These are phyloP conservation scores for Ctenopoma multispine DNA, from an alignment of 2,797 vertebrate species.

Conservation along the genomic window DNA sequence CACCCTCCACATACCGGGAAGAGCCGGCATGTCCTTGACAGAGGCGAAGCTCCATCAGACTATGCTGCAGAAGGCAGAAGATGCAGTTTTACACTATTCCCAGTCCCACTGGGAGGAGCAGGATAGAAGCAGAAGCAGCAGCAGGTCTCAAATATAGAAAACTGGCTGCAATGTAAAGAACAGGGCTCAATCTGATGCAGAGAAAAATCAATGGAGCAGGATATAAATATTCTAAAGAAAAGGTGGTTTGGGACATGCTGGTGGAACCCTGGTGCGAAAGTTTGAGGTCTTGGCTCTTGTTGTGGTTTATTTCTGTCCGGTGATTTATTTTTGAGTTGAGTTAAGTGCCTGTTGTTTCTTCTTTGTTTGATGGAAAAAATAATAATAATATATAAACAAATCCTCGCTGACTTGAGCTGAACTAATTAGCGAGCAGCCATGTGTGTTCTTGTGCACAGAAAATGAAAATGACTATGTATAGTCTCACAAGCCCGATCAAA, in stretches of 20 bases:
- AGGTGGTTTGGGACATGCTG: not conserved
- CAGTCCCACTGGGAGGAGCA: slow-evolving; percentile 47
- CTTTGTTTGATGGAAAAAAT: slow-evolving; percentile 32
- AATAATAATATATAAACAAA: slow-evolving; percentile 10
- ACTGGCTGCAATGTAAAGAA: slow-evolving; percentile 30
- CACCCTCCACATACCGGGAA: slow-evolving; percentile 15
- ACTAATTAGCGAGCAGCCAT: slow-evolving; percentile 46
- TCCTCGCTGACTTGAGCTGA: slow-evolving; percentile 23
- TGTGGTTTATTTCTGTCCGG: slow-evolving; percentile 46
- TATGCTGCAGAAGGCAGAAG: slow-evolving; percentile 63
- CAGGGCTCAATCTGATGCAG: slow-evolving; percentile 22
- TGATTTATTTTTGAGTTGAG: slow-evolving; percentile 46
- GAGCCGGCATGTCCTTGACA: slow-evolving; percentile 57
- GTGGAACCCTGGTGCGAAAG: slow-evolving; percentile 44
- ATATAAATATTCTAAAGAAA: slow-evolving; percentile 34
- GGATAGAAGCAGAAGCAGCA: slow-evolving; percentile 34
- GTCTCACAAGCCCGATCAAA: slow-evolving; percentile 64
- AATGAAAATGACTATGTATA: slow-evolving; percentile 2
- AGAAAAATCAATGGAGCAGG: slow-evolving; percentile 30
- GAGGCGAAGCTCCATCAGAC: slow-evolving; percentile 57
- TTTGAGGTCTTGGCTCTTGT: slow-evolving; percentile 46
- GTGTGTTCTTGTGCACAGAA: slow-evolving; percentile 23
- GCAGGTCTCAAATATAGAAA: slow-evolving; percentile 46
- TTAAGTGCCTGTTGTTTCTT: slow-evolving; percentile 7
- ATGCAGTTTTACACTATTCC: slow-evolving; percentile 47